Base-by-base conservation (phyloP, 1,140 invertebrate species). In the Coelopa frigida region DNA sequence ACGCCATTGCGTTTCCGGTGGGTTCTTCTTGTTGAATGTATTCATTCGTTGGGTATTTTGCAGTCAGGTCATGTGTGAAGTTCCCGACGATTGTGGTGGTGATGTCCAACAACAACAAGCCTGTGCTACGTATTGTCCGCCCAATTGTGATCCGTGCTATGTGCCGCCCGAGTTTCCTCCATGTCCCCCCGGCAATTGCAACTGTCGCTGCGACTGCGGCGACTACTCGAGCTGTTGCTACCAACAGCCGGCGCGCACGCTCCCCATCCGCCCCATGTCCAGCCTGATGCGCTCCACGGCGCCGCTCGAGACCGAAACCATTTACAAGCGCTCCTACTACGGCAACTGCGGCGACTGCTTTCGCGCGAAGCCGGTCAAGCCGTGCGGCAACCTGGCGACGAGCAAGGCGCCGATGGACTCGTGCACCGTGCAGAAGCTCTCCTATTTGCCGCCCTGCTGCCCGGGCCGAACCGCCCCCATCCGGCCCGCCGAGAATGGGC, bases 251-350 rank as follows among this genome's bases (percentile, higher is more conserved):
- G 48, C 75, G n/a, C 52, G 74, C 11, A 53, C 56, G 3, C 59
- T 73, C 11, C 75, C 76, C 46, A 75, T 77, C 1, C 73, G 70
- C 20, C 78, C 78, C 2, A 66, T 72, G 51, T 70, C 72, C 44
- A 58, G 56, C 50, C 78, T 76, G 39, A 59, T 68, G 49, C 73
- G 73, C 49, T 71, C 75, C 0, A 60, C 64, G n/a, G 51, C 70
- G 11, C 73, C 73, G 8, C 56, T 80, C 57, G 75, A 78, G 8
- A 70, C 75, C 20, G 55, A 72, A 11, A 80, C 78, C 3, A 78
- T 77, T 0, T 80, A 81, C 43, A 70, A 68, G 24, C 70, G 77
- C 5, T 80, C 78, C 0, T 81, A 75, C 50, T 73, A 75, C 54
- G 70, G 71, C 5, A 70, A 61, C 52, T 41, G 45, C 32, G 37